Base-by-base conservation (phyloP, 2,113 vertebrate species). In the Nibea coibor region DNA sequence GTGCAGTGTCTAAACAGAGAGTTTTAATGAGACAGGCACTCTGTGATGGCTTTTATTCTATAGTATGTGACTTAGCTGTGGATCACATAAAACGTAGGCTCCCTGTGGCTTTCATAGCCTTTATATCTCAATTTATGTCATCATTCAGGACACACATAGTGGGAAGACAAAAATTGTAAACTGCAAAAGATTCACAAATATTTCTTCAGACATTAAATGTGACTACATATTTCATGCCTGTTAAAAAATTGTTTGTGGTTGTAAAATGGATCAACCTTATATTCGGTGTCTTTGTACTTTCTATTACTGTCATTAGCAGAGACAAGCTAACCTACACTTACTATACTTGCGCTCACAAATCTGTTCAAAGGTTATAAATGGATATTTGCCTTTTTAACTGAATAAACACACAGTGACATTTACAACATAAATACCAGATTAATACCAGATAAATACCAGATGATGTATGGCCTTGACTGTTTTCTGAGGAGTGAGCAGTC, bases 381-480 rank as follows among this genome's bases (percentile, higher is more conserved):
- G 12, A 62, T 68, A 59, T 81, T 53, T 48, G 12, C 66, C 4
- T 48, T 68, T 28, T 74, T 54, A 76, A 64, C 64, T 35, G 48
- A 58, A 11, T 22, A 19, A 73, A 56, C 67, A 63, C 26, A 57
- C 22, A 14, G 45, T 11, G 9, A 80, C 47, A 45, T 47, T 67
- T 57, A 75, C 15, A 10, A 66, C 57, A 75, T 82, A 48, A 63
- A 78, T 73, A 72, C 59, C 22, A 50, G 56, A 80, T 48, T 26
- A 26, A 26, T 26, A 2, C 24, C 24, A 26, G 24, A 75, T 82
- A 48, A 66, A 78, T 73, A 72, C 59, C 22, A 50, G 56, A 80
- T 48, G 4, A 26, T 12, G 17, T 45, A 68, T 39, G 67, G 81
- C 79, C 56, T 79, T 72, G 75, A 84, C 82, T 86, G 75, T 89